Conservation (phyloP, 2,888 invertebrate genomes). For the Entomobrya multifasciata region DNA sequence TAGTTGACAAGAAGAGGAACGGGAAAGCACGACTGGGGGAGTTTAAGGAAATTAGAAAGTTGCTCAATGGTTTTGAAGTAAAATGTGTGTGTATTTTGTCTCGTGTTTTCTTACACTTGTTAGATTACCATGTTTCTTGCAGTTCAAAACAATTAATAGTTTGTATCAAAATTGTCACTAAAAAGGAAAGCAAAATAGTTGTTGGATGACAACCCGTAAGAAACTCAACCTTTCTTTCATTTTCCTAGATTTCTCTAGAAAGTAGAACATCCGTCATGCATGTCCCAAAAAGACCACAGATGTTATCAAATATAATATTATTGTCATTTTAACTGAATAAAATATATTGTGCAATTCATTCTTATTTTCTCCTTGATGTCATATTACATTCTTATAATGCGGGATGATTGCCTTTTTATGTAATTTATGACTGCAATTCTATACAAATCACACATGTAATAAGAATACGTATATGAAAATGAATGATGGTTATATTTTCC, state of each 20-base stretch:
- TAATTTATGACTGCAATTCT: conserved; percentile 39
- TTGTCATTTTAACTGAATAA: conserved; percentile 47
- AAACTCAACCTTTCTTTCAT: too few species aligned
- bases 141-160: too few species aligned
- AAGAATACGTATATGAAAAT: not conserved
- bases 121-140: too few species aligned
- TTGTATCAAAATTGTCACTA: too few species aligned
- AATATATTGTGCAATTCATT: conserved; percentile 50
- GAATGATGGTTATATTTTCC: not conserved
- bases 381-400: conserved; percentile 49
- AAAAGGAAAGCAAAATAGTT: too few species aligned
- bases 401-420: conserved; percentile 24
- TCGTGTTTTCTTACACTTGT: too few species aligned
- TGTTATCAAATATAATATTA: not conserved
- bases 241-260: too few species aligned
- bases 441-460: not conserved
- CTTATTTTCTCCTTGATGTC: conserved; percentile 54
- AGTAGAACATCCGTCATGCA: conserved; percentile 8
- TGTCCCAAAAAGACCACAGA: conserved; percentile 24
- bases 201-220: too few species aligned
- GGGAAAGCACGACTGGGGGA: conserved; percentile 61
- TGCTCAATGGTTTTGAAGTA: too few species aligned
- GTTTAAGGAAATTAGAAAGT: conserved; percentile 64
- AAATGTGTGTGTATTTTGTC: too few species aligned
- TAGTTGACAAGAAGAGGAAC: not conserved